Conservation (phyloP, 1,140 invertebrate species). For the Potamilus streckersoni region DNA sequence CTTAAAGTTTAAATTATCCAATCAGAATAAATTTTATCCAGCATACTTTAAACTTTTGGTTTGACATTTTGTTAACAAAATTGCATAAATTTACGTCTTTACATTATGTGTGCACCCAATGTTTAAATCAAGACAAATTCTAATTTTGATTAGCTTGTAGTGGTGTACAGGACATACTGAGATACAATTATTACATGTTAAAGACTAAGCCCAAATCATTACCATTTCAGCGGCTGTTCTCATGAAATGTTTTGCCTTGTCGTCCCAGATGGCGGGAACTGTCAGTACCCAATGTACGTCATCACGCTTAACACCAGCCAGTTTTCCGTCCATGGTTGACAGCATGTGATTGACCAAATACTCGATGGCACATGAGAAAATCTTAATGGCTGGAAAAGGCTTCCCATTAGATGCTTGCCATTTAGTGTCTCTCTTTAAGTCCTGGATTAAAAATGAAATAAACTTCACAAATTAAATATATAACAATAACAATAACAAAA, state of each 20-base stretch:
- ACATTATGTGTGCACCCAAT: no score
- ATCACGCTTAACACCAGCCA: conserved; percentile 1
- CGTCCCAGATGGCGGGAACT: conserved; percentile 19
- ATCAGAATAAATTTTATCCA: no score
- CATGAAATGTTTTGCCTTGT: conserved; percentile 15
- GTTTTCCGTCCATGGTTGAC: neutral
- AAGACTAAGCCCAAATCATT: neutral
- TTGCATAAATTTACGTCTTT: no score
- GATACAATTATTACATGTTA: no score
- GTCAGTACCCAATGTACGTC: conserved; percentile 20
- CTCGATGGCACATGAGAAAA: conserved; percentile 11
- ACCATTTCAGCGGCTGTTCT: conserved; percentile 18
- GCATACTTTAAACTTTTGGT: no score
- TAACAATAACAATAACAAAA: no score
- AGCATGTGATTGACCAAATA: conserved; percentile 12
- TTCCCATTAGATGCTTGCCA: conserved; percentile 7
- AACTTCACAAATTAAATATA: no score
- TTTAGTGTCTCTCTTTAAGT: conserved; percentile 10
- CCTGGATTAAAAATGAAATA: neutral
- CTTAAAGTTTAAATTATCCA: no score
- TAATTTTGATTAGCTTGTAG: no score
- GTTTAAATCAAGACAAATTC: no score
- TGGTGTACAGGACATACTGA: no score
- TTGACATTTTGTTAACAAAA: no score
- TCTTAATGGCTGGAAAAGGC: conserved; percentile 5